Percentiles rank a stretch among this genome's conserved stretches.
These are phyloP conservation scores for Mobula hypostoma DNA, from an alignment of 2,113 vertebrate species.

Conservation along the genomic window DNA sequence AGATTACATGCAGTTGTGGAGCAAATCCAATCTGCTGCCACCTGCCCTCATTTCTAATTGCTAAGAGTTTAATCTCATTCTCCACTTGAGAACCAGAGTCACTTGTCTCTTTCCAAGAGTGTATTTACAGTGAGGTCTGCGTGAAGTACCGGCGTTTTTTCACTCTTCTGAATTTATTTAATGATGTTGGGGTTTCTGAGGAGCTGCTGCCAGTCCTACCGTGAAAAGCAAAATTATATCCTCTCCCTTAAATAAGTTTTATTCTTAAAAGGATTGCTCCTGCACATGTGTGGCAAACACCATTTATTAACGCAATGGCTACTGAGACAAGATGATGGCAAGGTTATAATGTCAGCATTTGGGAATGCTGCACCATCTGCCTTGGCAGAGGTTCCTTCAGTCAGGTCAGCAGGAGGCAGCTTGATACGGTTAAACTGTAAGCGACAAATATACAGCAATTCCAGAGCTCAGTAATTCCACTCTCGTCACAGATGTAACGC, in stretches of 20 bases:
- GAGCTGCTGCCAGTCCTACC: no score
- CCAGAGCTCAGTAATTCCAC: neutral
- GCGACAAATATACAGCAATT: neutral
- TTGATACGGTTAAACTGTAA: neutral
- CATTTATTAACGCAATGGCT: neutral
- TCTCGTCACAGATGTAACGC: neutral
- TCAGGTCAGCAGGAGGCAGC: neutral
- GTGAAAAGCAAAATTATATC: neutral
- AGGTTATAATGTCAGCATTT: neutral
- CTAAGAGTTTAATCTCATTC: slow-evolving; percentile 33
- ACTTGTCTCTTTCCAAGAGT: slow-evolving; percentile 21
- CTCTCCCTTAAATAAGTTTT: neutral
- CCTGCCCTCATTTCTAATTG: slow-evolving; percentile 34
- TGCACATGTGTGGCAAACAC: no score
- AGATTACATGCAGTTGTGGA: slow-evolving; percentile 28
- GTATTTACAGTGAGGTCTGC: slow-evolving; percentile 31
- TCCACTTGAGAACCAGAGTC: neutral
- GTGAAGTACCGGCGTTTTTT: neutral
- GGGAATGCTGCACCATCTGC: neutral
- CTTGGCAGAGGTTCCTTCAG: neutral
- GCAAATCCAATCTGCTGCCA: slow-evolving; percentile 28
- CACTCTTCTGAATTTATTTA: neutral
- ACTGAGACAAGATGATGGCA: neutral
- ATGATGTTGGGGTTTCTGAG: neutral
- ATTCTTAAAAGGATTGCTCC: neutral